phyloP scores from a whole-genome alignment of 2,113 vertebrate species.

The Channa argus region DNA sequence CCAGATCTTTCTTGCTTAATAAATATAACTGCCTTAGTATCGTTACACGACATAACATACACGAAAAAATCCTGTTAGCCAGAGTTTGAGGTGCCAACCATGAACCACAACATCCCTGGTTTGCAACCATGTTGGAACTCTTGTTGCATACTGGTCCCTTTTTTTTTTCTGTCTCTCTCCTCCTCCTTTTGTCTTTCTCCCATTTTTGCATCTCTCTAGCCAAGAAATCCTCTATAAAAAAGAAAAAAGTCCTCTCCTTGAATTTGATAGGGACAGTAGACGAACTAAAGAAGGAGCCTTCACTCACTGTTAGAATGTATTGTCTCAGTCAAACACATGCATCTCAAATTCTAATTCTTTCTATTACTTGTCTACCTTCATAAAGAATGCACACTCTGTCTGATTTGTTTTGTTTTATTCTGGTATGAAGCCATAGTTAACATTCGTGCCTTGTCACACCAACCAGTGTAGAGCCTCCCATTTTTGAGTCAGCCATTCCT shows the following conservation, averaged over 20 bases:
- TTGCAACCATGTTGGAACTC: too few relatives aligned
- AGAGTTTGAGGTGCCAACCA: neutral
- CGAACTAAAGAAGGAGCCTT: neutral
- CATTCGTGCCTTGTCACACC: slow-evolving; percentile 58
- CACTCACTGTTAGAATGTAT: neutral
- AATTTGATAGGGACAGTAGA: neutral
- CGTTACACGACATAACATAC: neutral
- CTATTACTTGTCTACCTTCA: neutral
- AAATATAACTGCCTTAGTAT: too few relatives aligned
- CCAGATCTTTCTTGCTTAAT: too few relatives aligned
- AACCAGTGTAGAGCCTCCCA: slow-evolving; percentile 51
- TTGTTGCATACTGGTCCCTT: too few relatives aligned
- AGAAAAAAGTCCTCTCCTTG: too few relatives aligned
- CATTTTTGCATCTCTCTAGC: too few relatives aligned
- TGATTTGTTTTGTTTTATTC: slow-evolving; percentile 41
- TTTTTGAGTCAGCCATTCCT: slow-evolving; percentile 79
- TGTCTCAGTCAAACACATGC: too few relatives aligned
- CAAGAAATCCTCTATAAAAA: too few relatives aligned
- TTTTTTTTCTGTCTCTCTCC: too few relatives aligned
- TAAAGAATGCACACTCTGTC: too few relatives aligned
- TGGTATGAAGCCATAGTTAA: slow-evolving; percentile 45
- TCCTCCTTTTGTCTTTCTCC: too few relatives aligned
- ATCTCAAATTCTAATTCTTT: neutral
- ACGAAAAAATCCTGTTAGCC: neutral
- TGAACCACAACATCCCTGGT: neutral